Evolutionary conservation across 2,113 vertebrate species (phyloP).

Genomic region (Nannobrachium achirus): DNA sequence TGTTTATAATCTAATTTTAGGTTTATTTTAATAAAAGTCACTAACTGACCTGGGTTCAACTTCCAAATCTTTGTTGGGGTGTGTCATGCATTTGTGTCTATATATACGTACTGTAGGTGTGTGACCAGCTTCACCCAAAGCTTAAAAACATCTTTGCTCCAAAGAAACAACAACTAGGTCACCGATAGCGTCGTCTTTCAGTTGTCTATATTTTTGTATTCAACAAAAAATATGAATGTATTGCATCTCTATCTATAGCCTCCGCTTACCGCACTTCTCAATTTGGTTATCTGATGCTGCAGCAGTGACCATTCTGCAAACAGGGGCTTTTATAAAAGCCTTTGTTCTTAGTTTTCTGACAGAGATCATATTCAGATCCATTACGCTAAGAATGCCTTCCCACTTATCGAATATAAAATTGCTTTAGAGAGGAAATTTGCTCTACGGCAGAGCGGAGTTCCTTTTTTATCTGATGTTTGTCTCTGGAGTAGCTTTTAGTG

Average conservation of each 20-base stretch:
- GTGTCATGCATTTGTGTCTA: too few species aligned
- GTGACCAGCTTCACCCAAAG: not conserved
- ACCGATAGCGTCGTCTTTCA: not conserved
- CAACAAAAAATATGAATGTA: constrained; percentile 45
- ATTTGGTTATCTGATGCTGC: constrained; percentile 70
- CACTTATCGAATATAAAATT: constrained; percentile 82
- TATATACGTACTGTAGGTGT: too few species aligned
- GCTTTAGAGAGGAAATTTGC: constrained; percentile 81
- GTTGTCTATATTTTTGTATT: constrained; percentile 26
- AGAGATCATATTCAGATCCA: constrained; percentile 81
- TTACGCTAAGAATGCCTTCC: constrained; percentile 78
- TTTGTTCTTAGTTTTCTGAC: constrained; percentile 78
- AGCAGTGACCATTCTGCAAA: constrained; percentile 50
- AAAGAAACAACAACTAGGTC: not conserved
- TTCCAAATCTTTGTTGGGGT: too few species aligned
- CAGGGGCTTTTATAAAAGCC: constrained; percentile 56
- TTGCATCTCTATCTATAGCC: constrained; percentile 44
- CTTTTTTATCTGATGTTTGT: constrained; percentile 79
- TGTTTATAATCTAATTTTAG: too few species aligned
- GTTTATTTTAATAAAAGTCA: too few species aligned
- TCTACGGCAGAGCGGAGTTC: constrained; percentile 72
- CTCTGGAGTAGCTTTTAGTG: constrained; percentile 76
- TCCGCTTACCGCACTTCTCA: constrained; percentile 55
- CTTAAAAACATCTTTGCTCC: not conserved
- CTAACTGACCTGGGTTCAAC: too few species aligned